Evolutionary conservation across 2,888 invertebrate species (phyloP).

Genomic region (Dichetophora obliterata): DNA sequence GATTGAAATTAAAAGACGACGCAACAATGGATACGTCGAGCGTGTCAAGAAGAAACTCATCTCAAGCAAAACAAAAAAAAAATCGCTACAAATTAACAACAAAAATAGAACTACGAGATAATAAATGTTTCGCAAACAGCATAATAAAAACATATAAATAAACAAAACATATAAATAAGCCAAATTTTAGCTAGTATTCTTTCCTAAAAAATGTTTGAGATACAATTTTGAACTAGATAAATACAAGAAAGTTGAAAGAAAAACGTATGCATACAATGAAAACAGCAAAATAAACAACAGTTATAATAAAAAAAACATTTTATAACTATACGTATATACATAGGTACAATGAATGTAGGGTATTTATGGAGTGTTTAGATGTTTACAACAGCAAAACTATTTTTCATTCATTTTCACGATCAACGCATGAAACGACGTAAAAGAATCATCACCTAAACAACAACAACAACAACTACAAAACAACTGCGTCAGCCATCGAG

Average conservation of each 20-base stretch:
- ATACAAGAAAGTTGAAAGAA: no score
- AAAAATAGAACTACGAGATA: neutral
- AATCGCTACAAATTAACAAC: neutral
- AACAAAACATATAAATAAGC: neutral
- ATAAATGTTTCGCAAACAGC: constrained; percentile 4
- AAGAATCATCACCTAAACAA: neutral
- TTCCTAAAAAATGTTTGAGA: no score
- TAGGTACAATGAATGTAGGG: no score
- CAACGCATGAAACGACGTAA: constrained; percentile 7
- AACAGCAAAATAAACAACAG: no score
- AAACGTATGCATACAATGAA: no score
- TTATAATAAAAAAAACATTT: no score
- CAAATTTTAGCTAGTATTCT: neutral
- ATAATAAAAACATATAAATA: neutral
- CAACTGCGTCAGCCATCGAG: neutral
- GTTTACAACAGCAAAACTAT: neutral
- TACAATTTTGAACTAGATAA: no score
- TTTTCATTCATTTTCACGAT: constrained; percentile 14
- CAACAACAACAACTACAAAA: neutral
- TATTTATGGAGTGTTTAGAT: no score
- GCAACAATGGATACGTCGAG: neutral
- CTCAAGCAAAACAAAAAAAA: neutral
- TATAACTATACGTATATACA: no score
- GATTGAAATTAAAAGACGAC: neutral
- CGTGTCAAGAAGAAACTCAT: neutral